These are phyloP conservation scores for Pissodes strobi DNA, from an alignment of 1,140 invertebrate genomes.

Conservation along the genomic window DNA sequence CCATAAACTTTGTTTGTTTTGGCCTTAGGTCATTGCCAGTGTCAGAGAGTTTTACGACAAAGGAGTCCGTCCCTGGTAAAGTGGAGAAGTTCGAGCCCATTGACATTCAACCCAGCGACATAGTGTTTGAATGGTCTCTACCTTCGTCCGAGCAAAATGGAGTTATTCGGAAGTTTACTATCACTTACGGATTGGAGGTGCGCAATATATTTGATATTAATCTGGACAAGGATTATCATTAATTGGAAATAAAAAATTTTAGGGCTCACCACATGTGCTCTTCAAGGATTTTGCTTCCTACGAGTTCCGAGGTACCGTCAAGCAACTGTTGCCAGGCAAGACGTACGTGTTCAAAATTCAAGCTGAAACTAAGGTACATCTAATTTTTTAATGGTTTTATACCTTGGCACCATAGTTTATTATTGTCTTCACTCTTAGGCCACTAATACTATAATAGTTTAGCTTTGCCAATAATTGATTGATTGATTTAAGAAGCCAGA, in stretches of 20 bases:
- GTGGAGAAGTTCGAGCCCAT: slow-evolving; percentile 76
- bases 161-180: slow-evolving; percentile 78
- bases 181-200: slow-evolving; percentile 78
- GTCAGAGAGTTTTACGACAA: slow-evolving; percentile 80
- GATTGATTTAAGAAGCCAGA: too few species aligned
- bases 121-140: slow-evolving; percentile 81
- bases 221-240: too few species aligned
- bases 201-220: too few species aligned
- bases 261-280: slow-evolving; percentile 57
- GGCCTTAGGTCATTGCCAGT: slow-evolving; percentile 69
- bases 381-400: too few species aligned
- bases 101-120: slow-evolving; percentile 79
- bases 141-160: slow-evolving; percentile 81
- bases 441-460: too few species aligned
- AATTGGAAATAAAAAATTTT: too few species aligned
- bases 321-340: slow-evolving; percentile 76
- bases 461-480: too few species aligned
- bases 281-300: slow-evolving; percentile 69
- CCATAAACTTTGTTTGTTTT: too few species aligned
- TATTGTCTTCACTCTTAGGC: too few species aligned
- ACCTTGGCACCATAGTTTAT: too few species aligned
- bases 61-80: slow-evolving; percentile 80
- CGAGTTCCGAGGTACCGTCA: slow-evolving; percentile 72
- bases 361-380: slow-evolving; percentile 83
- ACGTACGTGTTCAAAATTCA: slow-evolving; percentile 84